Conservation (phyloP, 1,140 invertebrate species). For the Pseudomyrmex gracilis region DNA sequence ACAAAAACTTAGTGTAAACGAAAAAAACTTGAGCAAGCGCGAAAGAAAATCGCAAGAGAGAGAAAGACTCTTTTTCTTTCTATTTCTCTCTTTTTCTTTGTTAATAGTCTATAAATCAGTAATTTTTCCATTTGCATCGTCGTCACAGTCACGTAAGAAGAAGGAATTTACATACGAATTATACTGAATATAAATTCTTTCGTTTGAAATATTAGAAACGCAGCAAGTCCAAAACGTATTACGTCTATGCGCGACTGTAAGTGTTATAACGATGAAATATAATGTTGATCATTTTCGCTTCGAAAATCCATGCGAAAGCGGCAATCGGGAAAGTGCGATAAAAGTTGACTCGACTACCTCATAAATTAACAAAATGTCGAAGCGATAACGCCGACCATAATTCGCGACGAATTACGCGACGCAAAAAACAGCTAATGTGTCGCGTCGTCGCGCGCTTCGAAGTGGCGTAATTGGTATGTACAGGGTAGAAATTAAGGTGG, state of each 20-base stretch:
- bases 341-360: slow-evolving; percentile 12
- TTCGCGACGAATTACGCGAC: slow-evolving; percentile 39
- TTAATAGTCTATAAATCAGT: slow-evolving; percentile 9
- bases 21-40: no score
- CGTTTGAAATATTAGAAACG: background rate
- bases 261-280: background rate
- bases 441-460: slow-evolving; percentile 43
- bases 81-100: background rate
- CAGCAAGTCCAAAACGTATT: background rate
- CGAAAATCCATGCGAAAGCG: background rate
- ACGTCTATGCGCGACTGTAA: no score
- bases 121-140: slow-evolving; percentile 38
- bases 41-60: background rate
- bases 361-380: slow-evolving; percentile 56
- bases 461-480: slow-evolving; percentile 58
- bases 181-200: no score
- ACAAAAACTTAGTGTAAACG: no score
- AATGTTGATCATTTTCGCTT: no score
- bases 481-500: slow-evolving; percentile 53
- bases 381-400: slow-evolving; percentile 39
- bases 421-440: background rate
- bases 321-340: slow-evolving; percentile 26
- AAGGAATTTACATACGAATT: background rate
- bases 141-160: background rate
- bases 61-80: background rate